Evolutionary conservation across 1,140 invertebrate species (phyloP), one percentile per base, ranked within the genome.

Genomic region (Listronotus bonariensis): DNA sequence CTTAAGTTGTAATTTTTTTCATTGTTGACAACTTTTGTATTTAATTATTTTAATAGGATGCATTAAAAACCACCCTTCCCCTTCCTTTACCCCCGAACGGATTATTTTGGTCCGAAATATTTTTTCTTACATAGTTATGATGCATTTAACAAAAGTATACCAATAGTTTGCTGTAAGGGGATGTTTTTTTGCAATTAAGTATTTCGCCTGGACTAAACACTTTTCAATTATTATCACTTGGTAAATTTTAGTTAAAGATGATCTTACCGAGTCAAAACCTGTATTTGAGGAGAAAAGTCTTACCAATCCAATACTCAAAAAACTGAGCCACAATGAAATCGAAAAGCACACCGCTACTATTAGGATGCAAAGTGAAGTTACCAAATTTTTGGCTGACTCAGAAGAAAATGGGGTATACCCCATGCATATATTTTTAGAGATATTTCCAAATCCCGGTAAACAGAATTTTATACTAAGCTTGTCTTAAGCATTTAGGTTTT

Each of bases 271-370:
- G 36, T 80, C 71, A 0, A 62, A 77, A 72, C 71, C 77, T 26
- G 77, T 68, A 78, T 82, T 72, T 72, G 80, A 75, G 71, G 80
- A 78, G 52, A 77, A 72, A 36, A 64, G 73, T 34, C 58, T 83
- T 7, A 76, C 69, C 3, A 74, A 75, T 65, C 71, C 76, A 36
- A 72, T 79, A 12, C 71, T 86, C 5, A 87, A 91, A 80, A 85
- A 89, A 74, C 82, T 91, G 74, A 86, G 88, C 71, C 82, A 84
- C 17, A 78, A 79, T 32, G 84, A 87, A 15, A 83, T 91, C 58
- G 87, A 89, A 71, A 86, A 83, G 43, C 85, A 91, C 59, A 86
- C 90, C 40, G 87, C 85, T 52, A 90, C 88, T 0, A 87, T 91
- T 51, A 81, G 80, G 2, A 78, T 85, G 8, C 89, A 92, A 76